Evolutionary conservation across 2,113 vertebrate genomes (phyloP), one percentile per base, ranked within the genome.

Genomic region (Alces alces): DNA sequence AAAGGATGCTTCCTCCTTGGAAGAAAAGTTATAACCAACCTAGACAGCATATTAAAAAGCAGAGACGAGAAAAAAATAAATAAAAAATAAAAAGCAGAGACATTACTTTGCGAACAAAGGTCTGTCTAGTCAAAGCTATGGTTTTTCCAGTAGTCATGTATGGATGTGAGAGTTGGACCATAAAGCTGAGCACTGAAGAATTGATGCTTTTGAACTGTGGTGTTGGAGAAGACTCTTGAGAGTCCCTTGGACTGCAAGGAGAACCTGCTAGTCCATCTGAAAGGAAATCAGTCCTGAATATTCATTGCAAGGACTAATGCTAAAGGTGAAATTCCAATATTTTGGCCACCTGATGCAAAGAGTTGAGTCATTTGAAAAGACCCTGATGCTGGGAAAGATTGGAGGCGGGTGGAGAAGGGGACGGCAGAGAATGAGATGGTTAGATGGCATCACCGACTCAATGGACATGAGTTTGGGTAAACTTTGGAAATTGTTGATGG

Each of bases 331-430:
- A 21, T 2, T 70, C n/a, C n/a, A 70, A 5, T 66, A 66, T 9
- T 66, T 66, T 36, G 33, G 17, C 17, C 16, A 66, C 61, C 16
- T 66, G 33, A n/a, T 66, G 2, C 2, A 2, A 66, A 66, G 64
- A 66, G 8, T 17, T 66, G 33, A 66, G 9, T 70, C n/a, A 36
- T 70, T 10, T 66, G 64, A 36, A 70, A 70, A 9, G 64, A 70
- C 10, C 64, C 19, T 70, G 9, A 36, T 70, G n/a, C 64, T 70
- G 64, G n/a, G 64, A 36, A 70, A 23, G 64, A 36, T 23, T 70
- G 64, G 36, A 36, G n/a, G 64, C 0, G 0, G n/a, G 19, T 3
- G n/a, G n/a, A 70, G n/a, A 70, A 70, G 4, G 64, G n/a, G 19
- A 70, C 0, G 4, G 36, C n/a, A 36, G 64, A 36, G n/a, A 19